Evolutionary conservation across 2,113 vertebrate genomes (phyloP).

Genomic region (Oryzias javanicus): DNA sequence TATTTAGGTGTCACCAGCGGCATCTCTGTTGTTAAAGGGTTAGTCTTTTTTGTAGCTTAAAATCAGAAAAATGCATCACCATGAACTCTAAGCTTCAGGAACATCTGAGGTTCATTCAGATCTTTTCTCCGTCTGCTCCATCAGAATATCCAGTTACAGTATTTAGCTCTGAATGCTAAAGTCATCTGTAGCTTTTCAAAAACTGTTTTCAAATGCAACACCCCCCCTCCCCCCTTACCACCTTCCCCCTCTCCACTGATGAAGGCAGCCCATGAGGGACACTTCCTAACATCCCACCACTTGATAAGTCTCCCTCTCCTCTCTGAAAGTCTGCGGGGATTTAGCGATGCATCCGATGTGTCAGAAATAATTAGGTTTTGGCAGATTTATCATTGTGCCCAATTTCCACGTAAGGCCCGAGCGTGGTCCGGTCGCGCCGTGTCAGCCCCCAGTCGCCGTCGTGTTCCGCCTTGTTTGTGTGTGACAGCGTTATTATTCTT

Average conservation of each 20-base stretch:
- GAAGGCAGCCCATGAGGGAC: conserved; percentile 90
- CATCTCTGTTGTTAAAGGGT: too few relatives aligned
- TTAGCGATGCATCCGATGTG: conserved; percentile 99
- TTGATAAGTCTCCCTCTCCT: conserved; percentile 85
- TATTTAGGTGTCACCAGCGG: too few relatives aligned
- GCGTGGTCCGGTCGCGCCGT: too few relatives aligned
- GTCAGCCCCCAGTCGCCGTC: too few relatives aligned
- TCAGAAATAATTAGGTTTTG: conserved; percentile 99
- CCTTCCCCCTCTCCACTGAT: conserved; percentile 83
- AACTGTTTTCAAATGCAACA: conserved; percentile 98
- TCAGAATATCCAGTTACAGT: conserved; percentile 92
- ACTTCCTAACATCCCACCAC: conserved; percentile 92
- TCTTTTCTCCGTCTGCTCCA: conserved; percentile 77
- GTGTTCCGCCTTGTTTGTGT: conserved; percentile 99
- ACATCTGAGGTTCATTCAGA: conserved; percentile 10
- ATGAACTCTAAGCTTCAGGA: too few relatives aligned
- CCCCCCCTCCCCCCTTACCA: conserved; percentile 71
- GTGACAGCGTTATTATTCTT: conserved; percentile 99
- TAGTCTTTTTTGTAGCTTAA: too few relatives aligned
- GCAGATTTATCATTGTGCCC: conserved; percentile 99
- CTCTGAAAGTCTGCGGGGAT: conserved; percentile 82
- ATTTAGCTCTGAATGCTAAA: conserved; percentile 99
- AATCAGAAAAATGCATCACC: too few relatives aligned
- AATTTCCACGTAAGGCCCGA: too few relatives aligned
- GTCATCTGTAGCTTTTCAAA: conserved; percentile 97